Conservation (phyloP, 92 coral and sea anemone genomes). For the Heliopora coerulea region DNA sequence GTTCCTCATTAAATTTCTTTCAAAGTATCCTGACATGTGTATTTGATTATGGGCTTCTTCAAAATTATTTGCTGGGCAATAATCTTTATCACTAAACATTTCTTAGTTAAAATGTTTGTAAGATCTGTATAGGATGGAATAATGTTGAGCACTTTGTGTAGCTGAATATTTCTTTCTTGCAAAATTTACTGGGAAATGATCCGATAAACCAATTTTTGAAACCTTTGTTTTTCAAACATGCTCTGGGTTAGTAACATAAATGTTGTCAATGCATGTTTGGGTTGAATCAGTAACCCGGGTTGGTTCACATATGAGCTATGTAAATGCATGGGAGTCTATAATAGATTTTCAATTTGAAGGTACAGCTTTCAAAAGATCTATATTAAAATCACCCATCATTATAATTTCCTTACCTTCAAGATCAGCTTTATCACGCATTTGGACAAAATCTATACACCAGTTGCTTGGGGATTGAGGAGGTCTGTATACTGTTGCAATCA, state of each 20-base stretch:
- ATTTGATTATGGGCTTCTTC: too few species aligned
- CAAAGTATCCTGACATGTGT: too few species aligned
- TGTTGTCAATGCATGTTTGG: conserved; percentile 16
- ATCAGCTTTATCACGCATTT: conserved; percentile 11
- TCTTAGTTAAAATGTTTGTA: conserved; percentile 7
- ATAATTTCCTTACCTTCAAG: conserved; percentile 13
- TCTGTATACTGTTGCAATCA: conserved; percentile 9
- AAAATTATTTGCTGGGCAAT: too few species aligned
- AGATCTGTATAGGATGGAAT: conserved; percentile 7
- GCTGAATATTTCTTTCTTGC: conserved; percentile 2
- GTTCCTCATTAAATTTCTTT: too few species aligned
- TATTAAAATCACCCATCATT: conserved; percentile 24
- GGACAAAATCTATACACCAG: conserved; percentile 16
- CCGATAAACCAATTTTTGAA: conserved; percentile 1
- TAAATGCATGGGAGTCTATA: neutral
- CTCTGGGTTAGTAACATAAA: conserved; percentile 14
- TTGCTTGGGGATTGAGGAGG: conserved; percentile 13
- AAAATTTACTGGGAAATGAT: conserved; percentile 10
- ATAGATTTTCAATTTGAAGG: conserved; percentile 1
- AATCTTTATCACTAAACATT: neutral
- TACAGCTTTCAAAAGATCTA: conserved; percentile 9
- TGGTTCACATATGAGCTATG: conserved; percentile 7
- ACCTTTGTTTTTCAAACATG: conserved; percentile 20
- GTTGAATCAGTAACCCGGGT: neutral
- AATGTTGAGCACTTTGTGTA: neutral